Evolutionary conservation across 2,797 vertebrate species (phyloP).

Genomic region (Manis javanica): DNA sequence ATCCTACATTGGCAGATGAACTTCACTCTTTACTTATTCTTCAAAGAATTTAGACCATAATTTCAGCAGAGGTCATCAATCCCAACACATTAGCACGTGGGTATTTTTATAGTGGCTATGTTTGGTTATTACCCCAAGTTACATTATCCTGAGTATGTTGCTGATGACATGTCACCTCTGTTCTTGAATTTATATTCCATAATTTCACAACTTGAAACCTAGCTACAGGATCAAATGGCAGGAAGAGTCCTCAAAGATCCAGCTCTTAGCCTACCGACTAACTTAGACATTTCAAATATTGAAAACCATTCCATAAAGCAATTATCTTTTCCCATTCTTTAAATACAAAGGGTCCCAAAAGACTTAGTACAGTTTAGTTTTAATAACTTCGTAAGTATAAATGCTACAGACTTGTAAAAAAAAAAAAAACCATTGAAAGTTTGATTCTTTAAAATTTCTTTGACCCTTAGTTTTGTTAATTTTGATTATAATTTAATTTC

Average conservation of each 20-base stretch:
- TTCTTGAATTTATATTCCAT: conserved; percentile 55
- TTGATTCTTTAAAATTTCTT: conserved; percentile 45
- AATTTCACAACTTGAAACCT: conserved; percentile 21
- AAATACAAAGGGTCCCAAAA: background rate
- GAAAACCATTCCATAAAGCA: conserved; percentile 7
- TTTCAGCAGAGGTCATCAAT: conserved; percentile 56
- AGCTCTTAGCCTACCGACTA: background rate
- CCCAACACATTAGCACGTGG: background rate
- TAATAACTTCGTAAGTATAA: conserved; percentile 21
- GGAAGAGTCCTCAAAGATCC: background rate
- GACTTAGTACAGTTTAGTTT: background rate
- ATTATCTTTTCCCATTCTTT: conserved; percentile 7
- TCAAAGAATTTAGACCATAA: conserved; percentile 84
- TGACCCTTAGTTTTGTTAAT: background rate
- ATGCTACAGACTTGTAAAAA: background rate
- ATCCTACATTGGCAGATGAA: conserved; percentile 82
- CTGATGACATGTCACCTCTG: background rate
- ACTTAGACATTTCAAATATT: background rate
- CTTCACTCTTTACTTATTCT: conserved; percentile 86
- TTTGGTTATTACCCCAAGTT: background rate
- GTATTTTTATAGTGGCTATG: conserved; percentile 60
- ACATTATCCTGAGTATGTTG: conserved; percentile 60
- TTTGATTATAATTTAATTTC: background rate
- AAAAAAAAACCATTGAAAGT: background rate
- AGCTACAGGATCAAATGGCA: background rate